A percentile compares a stretch with the other conserved stretches of the same genome.
phyloP scores from a whole-genome alignment of 1,140 invertebrate species.

The Papilio glaucus region DNA sequence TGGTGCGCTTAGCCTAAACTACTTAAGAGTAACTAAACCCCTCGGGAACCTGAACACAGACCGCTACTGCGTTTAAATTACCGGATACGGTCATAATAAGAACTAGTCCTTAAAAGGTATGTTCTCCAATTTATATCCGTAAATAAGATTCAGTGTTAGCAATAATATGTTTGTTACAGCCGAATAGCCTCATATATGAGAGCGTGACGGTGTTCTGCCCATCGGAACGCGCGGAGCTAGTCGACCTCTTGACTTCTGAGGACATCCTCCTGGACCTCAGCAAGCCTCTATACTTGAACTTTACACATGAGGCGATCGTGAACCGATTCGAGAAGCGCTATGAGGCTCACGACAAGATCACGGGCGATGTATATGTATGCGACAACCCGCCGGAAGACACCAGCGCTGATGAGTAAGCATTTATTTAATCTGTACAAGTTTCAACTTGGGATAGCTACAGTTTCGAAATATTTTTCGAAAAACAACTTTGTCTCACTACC shows the following conservation, averaged over 20 bases:
- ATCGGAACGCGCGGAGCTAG: conserved; percentile 87
- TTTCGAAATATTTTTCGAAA: too few relatives aligned
- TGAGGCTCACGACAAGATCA: conserved; percentile 88
- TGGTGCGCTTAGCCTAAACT: too few relatives aligned
- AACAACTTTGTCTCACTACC: too few relatives aligned
- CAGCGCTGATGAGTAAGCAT: conserved; percentile 83
- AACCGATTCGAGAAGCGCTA: conserved; percentile 87
- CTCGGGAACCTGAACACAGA: too few relatives aligned
- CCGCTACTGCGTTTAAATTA: too few relatives aligned
- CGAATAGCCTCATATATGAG: conserved; percentile 89
- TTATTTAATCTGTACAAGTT: background rate
- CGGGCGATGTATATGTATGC: conserved; percentile 90
- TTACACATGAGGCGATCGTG: conserved; percentile 90
- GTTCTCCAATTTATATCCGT: too few relatives aligned
- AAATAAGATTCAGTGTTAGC: too few relatives aligned
- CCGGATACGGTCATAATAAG: too few relatives aligned
- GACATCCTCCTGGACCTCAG: conserved; percentile 90
- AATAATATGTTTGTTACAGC: conserved; percentile 86
- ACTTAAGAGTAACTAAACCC: too few relatives aligned
- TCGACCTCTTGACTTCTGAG: conserved; percentile 88
- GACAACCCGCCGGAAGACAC: conserved; percentile 84
- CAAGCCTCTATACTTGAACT: conserved; percentile 91
- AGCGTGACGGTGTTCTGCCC: conserved; percentile 93
- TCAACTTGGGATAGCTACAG: background rate
- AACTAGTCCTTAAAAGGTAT: too few relatives aligned